Evolutionary conservation across 2,888 invertebrate species (phyloP), one percentile per base, ranked within the genome.

Genomic region (Muscina levida): DNA sequence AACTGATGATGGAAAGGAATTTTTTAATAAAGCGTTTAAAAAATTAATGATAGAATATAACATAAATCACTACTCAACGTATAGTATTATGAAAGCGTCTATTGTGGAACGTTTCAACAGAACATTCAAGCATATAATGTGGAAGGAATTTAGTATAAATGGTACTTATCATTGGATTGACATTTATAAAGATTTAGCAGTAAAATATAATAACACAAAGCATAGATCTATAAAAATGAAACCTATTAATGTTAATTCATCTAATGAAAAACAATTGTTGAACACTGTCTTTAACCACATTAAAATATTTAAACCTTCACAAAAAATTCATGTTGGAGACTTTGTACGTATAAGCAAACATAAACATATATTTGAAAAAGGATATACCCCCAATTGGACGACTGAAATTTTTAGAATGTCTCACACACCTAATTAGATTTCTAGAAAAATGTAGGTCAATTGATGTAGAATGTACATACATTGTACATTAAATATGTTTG

Each of bases 361-460:
- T 51, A 51, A 51, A 51, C 11, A 6, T 19, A 22, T 51, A 19
- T 51, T 51, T 22, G 31, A 22, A 22, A 22, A 86, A 72, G 85
- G 85, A 11, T 86, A 84, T 77, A 85, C 85, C 8, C 84, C 85
- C 1, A 85, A 85, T 68, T 87, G 86, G 86, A 83, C 85, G 13
- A 83, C 83, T 11, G 86, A 87, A 82, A 77, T 86, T 72, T 87
- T 87, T 72, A 82, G 80, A 62, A 84, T n/a, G n/a, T n/a, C n/a
- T n/a, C n/a, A n/a, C n/a, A n/a, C n/a, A n/a, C n/a, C n/a, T n/a
- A n/a, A n/a, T n/a, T n/a, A n/a, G n/a, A n/a, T n/a, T n/a, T n/a
- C n/a, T n/a, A n/a, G n/a, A n/a, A n/a, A n/a, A n/a, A n/a, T n/a
- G n/a, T n/a, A n/a, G n/a, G n/a, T n/a, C n/a, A n/a, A n/a, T n/a